Base-by-base conservation (phyloP, 2,113 vertebrate species). In the Euleptes europaea region DNA sequence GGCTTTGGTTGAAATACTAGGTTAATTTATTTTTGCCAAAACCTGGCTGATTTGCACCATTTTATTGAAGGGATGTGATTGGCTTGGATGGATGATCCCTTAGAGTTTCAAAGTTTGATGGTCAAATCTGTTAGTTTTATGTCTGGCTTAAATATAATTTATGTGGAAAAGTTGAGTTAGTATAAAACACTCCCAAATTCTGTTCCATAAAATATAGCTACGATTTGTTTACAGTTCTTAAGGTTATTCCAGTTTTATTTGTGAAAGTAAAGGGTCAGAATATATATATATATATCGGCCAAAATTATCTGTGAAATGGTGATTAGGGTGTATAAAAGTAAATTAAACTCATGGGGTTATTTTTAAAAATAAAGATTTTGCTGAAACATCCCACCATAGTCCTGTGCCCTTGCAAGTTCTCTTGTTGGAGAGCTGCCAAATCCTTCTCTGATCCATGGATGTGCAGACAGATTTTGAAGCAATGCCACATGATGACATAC, bases 401-500 rank as follows among this genome's bases (percentile, higher is more conserved):
- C 72, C 5, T 40, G 33, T 73, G 0, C 42, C 0, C 0, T 75
- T 89, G 69, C 88, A 89, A 90, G 91, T 51, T 66, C 75, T 86
- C 73, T 87, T 57, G 51, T 54, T 83, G 90, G 26, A 83, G 51
- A 92, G 78, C 66, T 86, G 74, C 76, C 84, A 92, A 86, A 28
- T 40, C 14, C 49, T 82, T 38, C 87, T 84, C 90, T 84, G 83
- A 85, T 63, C 83, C 67, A 66, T 73, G 38, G 54, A 47, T 84
- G 5, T 84, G 15, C 10, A 44, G 66, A 73, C 76, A 91, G 65
- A 69, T 91, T 78, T 80, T 88, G 33, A 93, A 91, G 87, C 73
- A 70, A 51, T 90, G 88, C 89, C 92, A 92, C 82, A 81, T 73
- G 70, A 88, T 90, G 66, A 84, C 67, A 86, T 80, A 81, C 80